Conservation (phyloP, 1,140 invertebrate genomes). For the Zaprionus ornatus region DNA sequence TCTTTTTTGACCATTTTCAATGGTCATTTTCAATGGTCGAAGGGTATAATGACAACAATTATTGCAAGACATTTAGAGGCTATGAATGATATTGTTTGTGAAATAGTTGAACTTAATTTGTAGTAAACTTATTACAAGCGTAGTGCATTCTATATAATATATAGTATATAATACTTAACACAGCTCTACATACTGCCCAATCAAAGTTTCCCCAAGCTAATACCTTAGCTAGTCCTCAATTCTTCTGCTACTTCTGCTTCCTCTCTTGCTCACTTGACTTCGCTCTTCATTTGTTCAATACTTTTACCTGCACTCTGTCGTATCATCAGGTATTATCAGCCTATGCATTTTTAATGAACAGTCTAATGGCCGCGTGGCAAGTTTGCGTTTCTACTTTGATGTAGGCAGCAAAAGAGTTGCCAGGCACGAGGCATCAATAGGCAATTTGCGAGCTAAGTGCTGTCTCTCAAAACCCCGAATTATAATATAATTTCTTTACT, state of each 20-base stretch:
- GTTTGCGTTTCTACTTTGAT: slow-evolving; percentile 60
- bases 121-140: background rate
- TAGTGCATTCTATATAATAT: background rate
- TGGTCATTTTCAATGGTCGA: no score
- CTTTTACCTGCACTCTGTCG: background rate
- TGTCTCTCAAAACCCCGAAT: slow-evolving; percentile 6
- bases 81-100: no score
- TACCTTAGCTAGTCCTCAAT: background rate
- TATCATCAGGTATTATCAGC: slow-evolving; percentile 17
- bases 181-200: background rate
- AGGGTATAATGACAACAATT: no score
- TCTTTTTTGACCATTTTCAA: no score
- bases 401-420: slow-evolving; percentile 55
- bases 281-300: background rate
- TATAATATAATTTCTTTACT: slow-evolving; percentile 21
- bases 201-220: background rate
- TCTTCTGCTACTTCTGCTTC: background rate
- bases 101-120: no score
- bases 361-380: slow-evolving; percentile 40
- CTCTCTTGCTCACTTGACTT: slow-evolving; percentile 5
- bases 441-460: slow-evolving; percentile 35
- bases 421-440: slow-evolving; percentile 5
- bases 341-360: slow-evolving; percentile 74
- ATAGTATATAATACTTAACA: background rate
- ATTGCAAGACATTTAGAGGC: no score